phyloP scores from a whole-genome alignment of 64 coral and sea anemone species.

The Anthopleura sola region DNA sequence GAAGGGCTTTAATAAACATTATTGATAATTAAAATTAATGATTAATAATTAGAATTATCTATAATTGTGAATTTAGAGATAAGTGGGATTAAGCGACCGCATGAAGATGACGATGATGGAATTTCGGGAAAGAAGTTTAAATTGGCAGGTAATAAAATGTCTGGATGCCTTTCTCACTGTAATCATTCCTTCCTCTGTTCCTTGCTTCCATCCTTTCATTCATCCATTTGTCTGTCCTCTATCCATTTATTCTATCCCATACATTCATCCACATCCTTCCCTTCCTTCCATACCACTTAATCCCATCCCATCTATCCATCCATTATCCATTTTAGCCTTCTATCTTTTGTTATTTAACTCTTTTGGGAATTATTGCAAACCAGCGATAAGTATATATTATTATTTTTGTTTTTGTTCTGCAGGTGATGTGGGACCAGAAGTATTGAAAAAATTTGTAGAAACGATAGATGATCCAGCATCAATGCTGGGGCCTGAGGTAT shows the following conservation, averaged over 20 bases:
- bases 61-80: background rate
- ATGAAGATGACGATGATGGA: constrained; percentile 35
- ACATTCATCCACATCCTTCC: background rate
- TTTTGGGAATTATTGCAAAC: no score
- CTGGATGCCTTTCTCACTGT: background rate
- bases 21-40: no score
- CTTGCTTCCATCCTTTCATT: background rate
- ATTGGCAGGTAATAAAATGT: constrained; percentile 60
- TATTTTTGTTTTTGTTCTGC: no score
- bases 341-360: background rate
- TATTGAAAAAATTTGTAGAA: constrained; percentile 80
- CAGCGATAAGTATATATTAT: no score
- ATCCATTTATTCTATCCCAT: background rate
- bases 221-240: background rate
- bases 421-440: constrained; percentile 90
- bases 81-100: background rate
- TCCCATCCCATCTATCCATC: background rate
- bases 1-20: no score
- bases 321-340: background rate
- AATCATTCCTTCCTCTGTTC: background rate
- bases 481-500: constrained; percentile 91
- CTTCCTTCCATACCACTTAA: no score
- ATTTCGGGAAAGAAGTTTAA: constrained; percentile 61
- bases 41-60: no score
- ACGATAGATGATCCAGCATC: constrained; percentile 69